phyloP scores from a whole-genome alignment of 64 coral and sea anemone genomes.

The Porites australiensis region DNA sequence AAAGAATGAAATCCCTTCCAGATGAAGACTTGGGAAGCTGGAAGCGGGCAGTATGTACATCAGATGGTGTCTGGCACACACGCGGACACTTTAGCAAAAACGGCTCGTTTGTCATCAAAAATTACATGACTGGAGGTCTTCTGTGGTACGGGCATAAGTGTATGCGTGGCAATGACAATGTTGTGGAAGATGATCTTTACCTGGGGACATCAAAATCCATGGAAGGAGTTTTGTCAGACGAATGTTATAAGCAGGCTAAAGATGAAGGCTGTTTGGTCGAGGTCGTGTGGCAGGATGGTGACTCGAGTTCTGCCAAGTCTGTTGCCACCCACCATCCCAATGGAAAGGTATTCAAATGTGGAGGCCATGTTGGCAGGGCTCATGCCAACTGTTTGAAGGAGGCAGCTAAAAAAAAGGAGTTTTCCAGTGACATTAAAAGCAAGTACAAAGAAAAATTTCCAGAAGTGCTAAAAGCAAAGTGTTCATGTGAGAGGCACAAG shows the following conservation, averaged over 20 bases:
- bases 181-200: conserved; percentile 59
- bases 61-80: conserved; percentile 64
- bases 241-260: conserved; percentile 55
- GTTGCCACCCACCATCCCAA: neutral
- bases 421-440: neutral
- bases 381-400: conserved; percentile 61
- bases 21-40: conserved; percentile 41
- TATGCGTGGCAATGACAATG: neutral
- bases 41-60: conserved; percentile 28
- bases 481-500: conserved; percentile 44
- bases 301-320: conserved; percentile 58
- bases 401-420: conserved; percentile 61
- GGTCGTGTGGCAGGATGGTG: conserved; percentile 53
- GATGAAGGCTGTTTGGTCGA: conserved; percentile 28
- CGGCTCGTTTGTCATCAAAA: conserved; percentile 16
- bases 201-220: conserved; percentile 63
- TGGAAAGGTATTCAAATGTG: conserved; percentile 40
- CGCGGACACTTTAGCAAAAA: conserved; percentile 31
- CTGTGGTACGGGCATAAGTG: conserved; percentile 12
- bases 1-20: neutral
- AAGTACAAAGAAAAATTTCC: conserved; percentile 53
- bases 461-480: conserved; percentile 23
- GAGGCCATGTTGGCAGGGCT: conserved; percentile 57
- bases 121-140: conserved; percentile 9
- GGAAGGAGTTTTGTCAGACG: conserved; percentile 59